Evolutionary conservation across 2,113 vertebrate species (phyloP).

Genomic region (Dromaius novaehollandiae): DNA sequence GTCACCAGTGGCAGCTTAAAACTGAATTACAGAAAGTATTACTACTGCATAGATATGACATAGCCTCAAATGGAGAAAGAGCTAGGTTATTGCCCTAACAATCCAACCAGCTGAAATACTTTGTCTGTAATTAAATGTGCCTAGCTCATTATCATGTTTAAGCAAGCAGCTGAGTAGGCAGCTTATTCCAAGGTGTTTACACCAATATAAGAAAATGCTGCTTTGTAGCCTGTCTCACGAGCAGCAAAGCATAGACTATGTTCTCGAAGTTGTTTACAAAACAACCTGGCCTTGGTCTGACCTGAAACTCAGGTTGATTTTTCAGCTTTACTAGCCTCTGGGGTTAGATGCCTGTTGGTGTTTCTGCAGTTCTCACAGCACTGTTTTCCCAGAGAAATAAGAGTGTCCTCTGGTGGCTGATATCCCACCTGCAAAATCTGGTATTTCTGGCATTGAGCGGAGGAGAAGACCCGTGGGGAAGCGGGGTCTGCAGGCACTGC

Average conservation of each 20-base stretch:
- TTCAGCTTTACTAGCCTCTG: background rate
- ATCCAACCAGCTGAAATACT: background rate
- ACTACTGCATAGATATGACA: background rate
- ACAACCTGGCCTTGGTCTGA: background rate
- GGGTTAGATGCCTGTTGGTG: background rate
- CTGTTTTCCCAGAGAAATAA: background rate
- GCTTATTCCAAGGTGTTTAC: background rate
- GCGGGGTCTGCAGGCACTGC: background rate
- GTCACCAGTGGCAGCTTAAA: background rate
- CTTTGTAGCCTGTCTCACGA: background rate
- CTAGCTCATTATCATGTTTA: background rate
- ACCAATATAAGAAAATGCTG: background rate
- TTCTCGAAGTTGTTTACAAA: background rate
- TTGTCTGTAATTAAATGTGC: background rate
- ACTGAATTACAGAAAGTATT: background rate
- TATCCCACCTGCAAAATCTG: background rate
- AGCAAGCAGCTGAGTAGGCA: background rate
- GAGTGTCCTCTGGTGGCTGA: constrained; percentile 57
- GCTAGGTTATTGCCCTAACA: background rate
- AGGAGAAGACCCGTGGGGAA: background rate
- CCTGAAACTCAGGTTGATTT: background rate
- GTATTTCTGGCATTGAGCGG: rapidly evolving
- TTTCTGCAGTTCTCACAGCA: background rate
- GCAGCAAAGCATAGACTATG: background rate
- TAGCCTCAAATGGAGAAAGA: background rate